Evolutionary conservation across 2,113 vertebrate genomes (phyloP), one percentile per base, ranked within the genome.

Genomic region (Peucedramus taeniatus): DNA sequence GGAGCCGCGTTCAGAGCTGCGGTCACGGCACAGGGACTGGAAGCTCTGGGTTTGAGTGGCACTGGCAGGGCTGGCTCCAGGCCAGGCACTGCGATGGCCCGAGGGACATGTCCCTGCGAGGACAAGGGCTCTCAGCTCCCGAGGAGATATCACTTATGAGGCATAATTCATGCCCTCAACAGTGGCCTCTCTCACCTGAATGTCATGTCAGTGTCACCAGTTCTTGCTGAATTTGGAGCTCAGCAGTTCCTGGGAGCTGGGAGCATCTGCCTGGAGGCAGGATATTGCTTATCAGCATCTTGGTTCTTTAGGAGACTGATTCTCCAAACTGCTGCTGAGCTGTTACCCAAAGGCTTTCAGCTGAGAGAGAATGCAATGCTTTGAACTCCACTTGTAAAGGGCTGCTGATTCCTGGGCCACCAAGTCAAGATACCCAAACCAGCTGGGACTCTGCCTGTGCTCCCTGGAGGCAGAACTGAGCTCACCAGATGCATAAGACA

Each of bases 151-250:
- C 92, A 82, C 78, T 94, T 95, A 89, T 92, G 89, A 94, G 87
- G 90, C 85, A 79, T 76, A 94, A 83, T 95, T 91, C 53, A 10
- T 85, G 75, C 82, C 82, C 90, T 85, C 65, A 27, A 1, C 0
- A 0, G 42, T 82, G 84, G 60, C 81, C 69, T 87, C 61, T 87
- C 44, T 87, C 81, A 83, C 84, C 87, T 79, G 47, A 89, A 84
- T 85, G 65, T 91, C 93, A 85, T 37, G 66, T 90, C 81, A 87
- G 87, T 76, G 94, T 85, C 87, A 69, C 51, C 0, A 0, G 70
- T 84, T 91, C 94, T 72, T 57, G 70, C 84, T 87, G 82, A 93
- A 71, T 96, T 87, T 78, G 95, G 83, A 95, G 87, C 69, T 96
- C 93, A 91, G 93, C 93, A 93, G 60, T 91, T 96, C 64, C 72